Conservation (phyloP, 1,140 invertebrate species). For the Nylanderia fulva region DNA sequence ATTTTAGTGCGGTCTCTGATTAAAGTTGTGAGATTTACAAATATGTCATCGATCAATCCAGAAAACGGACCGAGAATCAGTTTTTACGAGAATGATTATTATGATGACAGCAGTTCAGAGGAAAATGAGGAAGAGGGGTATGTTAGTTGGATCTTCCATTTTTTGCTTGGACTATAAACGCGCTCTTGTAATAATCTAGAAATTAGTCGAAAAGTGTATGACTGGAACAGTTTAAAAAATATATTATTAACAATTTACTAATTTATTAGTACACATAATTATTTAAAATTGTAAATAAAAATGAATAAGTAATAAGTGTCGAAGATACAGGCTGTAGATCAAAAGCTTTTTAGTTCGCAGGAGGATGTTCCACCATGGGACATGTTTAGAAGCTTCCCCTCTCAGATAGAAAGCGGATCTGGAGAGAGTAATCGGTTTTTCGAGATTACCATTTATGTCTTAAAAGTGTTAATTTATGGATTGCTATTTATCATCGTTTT, state of each 20-base stretch:
- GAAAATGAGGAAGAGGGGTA: slow-evolving; percentile 60
- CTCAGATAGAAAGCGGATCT: slow-evolving; percentile 93
- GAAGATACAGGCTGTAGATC: not conserved
- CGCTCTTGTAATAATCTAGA: too few species aligned
- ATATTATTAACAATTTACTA: too few species aligned
- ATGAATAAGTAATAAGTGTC: not conserved
- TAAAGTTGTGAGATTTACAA: not conserved
- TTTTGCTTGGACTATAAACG: not conserved
- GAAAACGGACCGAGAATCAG: slow-evolving; percentile 38
- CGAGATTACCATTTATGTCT: slow-evolving; percentile 91
- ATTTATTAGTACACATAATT: not conserved
- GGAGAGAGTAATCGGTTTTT: slow-evolving; percentile 93
- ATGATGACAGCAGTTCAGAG: slow-evolving; percentile 47
- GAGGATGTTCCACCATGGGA: slow-evolving; percentile 96
- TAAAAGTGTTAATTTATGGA: slow-evolving; percentile 93
- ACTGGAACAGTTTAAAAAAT: too few species aligned
- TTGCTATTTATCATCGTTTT: slow-evolving; percentile 93
- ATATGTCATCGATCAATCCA: not conserved
- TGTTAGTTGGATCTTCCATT: not conserved
- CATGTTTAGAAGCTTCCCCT: slow-evolving; percentile 93
- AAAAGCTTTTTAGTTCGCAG: slow-evolving; percentile 65
- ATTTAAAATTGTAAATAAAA: not conserved
- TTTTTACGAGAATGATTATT: not conserved
- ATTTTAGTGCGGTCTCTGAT: not conserved
- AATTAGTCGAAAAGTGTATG: too few species aligned